Conservation (phyloP, 2,888 invertebrate species). For the Synergus laeviventris region DNA sequence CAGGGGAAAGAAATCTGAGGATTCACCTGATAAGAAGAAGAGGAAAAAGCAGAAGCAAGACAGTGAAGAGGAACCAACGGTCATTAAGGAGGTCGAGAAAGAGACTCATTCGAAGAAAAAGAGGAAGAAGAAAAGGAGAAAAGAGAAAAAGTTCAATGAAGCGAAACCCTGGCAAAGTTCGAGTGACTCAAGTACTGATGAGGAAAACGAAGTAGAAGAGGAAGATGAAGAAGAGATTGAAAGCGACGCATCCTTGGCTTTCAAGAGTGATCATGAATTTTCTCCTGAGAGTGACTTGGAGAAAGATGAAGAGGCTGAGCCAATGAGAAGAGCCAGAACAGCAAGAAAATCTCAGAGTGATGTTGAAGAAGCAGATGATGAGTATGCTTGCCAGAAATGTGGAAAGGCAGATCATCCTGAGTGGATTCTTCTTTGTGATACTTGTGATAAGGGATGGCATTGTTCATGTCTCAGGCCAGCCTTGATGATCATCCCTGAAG, state of each 20-base stretch:
- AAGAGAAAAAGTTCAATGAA: constrained; percentile 76
- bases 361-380: constrained; percentile 77
- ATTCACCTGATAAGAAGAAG: constrained; percentile 68
- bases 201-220: constrained; percentile 74
- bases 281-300: constrained; percentile 92
- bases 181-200: constrained; percentile 77
- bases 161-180: constrained; percentile 80
- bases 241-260: constrained; percentile 75
- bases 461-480: constrained; percentile 96
- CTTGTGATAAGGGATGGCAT: constrained; percentile 98
- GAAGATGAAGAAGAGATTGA: constrained; percentile 77
- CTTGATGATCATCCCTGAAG: constrained; percentile 95
- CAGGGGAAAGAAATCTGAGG: constrained; percentile 80
- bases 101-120: constrained; percentile 74
- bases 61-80: constrained; percentile 60
- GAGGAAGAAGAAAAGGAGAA: constrained; percentile 74
- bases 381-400: constrained; percentile 93
- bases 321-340: constrained; percentile 89
- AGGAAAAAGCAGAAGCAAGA: constrained; percentile 69
- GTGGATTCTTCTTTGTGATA: constrained; percentile 97
- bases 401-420: constrained; percentile 95
- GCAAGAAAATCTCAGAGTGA: constrained; percentile 82
- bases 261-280: constrained; percentile 94
- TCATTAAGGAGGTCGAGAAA: constrained; percentile 65
- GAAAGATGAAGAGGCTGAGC: constrained; percentile 84